A percentile compares a stretch with the other conserved stretches of the same genome.
These are phyloP conservation scores for Corythornis cristatus DNA, from an alignment of 2,113 vertebrate genomes.

Conservation along the genomic window DNA sequence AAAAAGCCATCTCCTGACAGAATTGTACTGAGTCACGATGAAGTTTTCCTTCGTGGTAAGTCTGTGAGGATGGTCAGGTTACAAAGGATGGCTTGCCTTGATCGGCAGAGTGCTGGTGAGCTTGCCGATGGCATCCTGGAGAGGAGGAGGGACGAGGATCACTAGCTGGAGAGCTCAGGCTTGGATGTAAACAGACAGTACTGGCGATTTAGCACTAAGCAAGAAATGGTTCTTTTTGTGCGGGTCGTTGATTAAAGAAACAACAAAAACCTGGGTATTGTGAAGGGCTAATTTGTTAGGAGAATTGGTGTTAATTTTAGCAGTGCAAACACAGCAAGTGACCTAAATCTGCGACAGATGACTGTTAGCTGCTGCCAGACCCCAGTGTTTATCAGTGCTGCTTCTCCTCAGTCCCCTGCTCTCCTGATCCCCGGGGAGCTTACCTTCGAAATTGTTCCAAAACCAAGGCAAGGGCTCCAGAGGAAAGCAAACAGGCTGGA, in stretches of 20 bases:
- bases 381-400: not conserved
- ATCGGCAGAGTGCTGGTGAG: not conserved
- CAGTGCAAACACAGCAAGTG: not conserved
- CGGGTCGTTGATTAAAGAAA: not conserved
- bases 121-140: not conserved
- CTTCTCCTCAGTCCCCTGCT: not conserved
- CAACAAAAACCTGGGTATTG: not conserved
- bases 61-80: constrained; percentile 51
- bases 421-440: not conserved
- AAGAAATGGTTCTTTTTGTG: not conserved
- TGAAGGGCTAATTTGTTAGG: not conserved
- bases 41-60: constrained; percentile 65
- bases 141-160: constrained; percentile 4
- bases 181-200: not conserved
- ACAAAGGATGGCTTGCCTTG: constrained; percentile 18
- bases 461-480: constrained; percentile 17
- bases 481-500: constrained; percentile 11
- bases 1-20: constrained; percentile 48
- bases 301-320: not conserved
- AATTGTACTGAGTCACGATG: constrained; percentile 55
- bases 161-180: not conserved
- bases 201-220: not conserved
- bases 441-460: not conserved
- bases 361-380: not conserved
- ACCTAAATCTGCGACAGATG: not conserved